Conservation (phyloP, 2,113 vertebrate genomes). For the Telmatochromis bifrenatus region DNA sequence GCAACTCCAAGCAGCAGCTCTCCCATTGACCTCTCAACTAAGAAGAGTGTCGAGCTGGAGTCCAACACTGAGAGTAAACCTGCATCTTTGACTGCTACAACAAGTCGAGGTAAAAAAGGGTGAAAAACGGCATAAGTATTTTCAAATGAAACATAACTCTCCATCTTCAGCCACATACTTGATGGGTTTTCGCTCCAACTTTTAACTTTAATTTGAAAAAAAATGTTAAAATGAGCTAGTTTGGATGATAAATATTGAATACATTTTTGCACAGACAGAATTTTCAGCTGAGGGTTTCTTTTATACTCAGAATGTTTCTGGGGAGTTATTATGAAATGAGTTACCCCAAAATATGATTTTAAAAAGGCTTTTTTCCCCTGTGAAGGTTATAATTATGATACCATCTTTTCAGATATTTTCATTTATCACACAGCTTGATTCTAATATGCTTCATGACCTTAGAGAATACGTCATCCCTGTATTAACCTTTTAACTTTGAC, state of each 20-base stretch:
- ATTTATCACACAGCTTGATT: neutral
- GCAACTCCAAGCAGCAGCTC: constrained; percentile 31
- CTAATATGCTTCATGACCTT: neutral
- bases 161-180: neutral
- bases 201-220: neutral
- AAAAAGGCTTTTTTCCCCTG: neutral
- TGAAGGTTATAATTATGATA: neutral
- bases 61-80: neutral
- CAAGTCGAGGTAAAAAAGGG: constrained; percentile 10
- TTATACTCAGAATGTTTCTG: neutral
- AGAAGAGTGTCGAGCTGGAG: constrained; percentile 68
- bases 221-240: neutral
- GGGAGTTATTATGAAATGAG: neutral
- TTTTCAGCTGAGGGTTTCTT: neutral
- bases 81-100: neutral
- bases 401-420: neutral
- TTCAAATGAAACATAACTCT: neutral
- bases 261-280: neutral
- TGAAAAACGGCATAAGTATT: neutral
- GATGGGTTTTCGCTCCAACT: neutral
- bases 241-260: neutral
- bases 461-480: neutral
- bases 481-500: neutral
- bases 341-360: neutral
- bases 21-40: constrained; percentile 87